A percentile compares a stretch with the other conserved stretches of the same genome.
Conservation (phyloP, 1,140 invertebrate species). For the Drosophila nikananu region DNA sequence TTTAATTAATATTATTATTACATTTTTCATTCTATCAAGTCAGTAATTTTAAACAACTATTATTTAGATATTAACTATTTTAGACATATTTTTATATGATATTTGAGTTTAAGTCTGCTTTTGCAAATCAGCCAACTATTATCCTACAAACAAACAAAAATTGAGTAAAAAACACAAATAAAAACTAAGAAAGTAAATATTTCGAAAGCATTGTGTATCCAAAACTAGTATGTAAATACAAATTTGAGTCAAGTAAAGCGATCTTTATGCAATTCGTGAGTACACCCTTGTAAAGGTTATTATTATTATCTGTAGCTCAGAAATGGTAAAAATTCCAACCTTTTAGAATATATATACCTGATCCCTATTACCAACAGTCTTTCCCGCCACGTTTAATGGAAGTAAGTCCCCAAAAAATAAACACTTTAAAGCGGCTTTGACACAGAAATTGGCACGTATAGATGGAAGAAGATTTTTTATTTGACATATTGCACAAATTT, state of each 20-base stretch:
- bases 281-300: slow-evolving; percentile 11
- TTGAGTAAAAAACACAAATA: background rate
- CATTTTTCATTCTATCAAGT: slow-evolving; percentile 3
- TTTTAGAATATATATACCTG: background rate
- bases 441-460: background rate
- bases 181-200: background rate
- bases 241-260: slow-evolving; percentile 4
- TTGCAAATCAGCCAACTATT: slow-evolving; percentile 5
- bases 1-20: background rate
- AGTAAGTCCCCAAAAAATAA: background rate
- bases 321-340: background rate
- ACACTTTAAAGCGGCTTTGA: background rate
- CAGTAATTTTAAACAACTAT: slow-evolving; percentile 13
- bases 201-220: slow-evolving; percentile 9
- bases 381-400: background rate
- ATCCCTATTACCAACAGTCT: background rate
- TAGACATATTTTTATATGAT: slow-evolving; percentile 12
- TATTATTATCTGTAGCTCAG: slow-evolving; percentile 4
- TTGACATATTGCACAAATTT: too few species aligned
- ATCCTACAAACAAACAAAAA: background rate
- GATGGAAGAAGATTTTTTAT: too few species aligned
- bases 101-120: slow-evolving; percentile 18
- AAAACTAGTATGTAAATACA: slow-evolving; percentile 13
- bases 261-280: slow-evolving; percentile 1
- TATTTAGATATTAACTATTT: slow-evolving; percentile 9